A percentile compares a stretch with the other conserved stretches of the same genome.
Conservation (phyloP, 2,797 vertebrate species). For the Eulemur coronatus region DNA sequence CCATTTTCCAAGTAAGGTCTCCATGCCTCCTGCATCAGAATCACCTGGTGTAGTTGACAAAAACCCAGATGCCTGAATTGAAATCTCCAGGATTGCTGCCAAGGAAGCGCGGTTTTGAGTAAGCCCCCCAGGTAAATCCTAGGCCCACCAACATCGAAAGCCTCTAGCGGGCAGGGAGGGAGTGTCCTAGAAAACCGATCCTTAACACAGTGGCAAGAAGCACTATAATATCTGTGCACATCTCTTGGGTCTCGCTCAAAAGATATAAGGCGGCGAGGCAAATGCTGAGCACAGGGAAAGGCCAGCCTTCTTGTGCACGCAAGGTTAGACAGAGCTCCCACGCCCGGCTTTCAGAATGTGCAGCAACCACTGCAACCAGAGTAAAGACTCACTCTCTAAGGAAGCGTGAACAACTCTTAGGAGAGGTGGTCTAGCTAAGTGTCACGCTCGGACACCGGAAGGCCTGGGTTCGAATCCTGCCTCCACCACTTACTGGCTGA, state of each 20-base stretch:
- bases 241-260: not conserved
- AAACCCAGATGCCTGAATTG: not conserved
- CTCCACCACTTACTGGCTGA: not conserved
- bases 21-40: not conserved
- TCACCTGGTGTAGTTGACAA: not conserved
- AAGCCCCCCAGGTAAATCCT: not conserved
- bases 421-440: not conserved
- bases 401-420: not conserved
- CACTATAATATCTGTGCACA: not conserved
- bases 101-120: not conserved
- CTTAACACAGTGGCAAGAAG: not conserved
- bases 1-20: not conserved
- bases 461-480: not conserved
- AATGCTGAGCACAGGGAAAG: too few relatives aligned
- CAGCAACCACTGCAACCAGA: not conserved
- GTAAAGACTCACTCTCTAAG: not conserved
- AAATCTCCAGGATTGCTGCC: not conserved
- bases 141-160: not conserved
- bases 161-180: too few relatives aligned
- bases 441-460: not conserved
- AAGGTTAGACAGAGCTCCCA: not conserved
- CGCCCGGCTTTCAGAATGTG: too few relatives aligned
- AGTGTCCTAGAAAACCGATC: too few relatives aligned
- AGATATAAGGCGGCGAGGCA: fast-evolving
- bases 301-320: too few relatives aligned